Evolutionary conservation across 2,888 invertebrate species (phyloP).

Genomic region (Diachrysia chrysitis): DNA sequence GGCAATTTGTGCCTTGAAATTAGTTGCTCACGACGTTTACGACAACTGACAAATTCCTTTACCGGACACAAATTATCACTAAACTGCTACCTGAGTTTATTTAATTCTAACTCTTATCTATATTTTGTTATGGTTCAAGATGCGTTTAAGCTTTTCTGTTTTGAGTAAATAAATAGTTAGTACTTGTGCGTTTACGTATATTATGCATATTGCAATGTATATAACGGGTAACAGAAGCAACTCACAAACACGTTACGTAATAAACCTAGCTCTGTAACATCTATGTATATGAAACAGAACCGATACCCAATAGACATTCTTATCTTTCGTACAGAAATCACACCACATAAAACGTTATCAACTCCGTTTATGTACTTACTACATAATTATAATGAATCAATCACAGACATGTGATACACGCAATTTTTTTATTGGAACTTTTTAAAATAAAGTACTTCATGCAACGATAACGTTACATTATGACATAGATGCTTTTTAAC

Average conservation of each 20-base stretch:
- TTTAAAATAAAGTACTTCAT: conserved; percentile 24
- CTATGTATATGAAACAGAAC: conserved; percentile 7
- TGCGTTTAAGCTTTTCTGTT: neutral
- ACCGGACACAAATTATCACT: conserved; percentile 61
- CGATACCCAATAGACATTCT: conserved; percentile 42
- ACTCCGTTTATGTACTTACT: conserved; percentile 28
- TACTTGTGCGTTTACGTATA: neutral
- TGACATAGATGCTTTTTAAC: conserved; percentile 40
- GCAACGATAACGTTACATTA: conserved; percentile 37
- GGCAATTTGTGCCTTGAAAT: conserved; percentile 65
- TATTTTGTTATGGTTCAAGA: conserved; percentile 10
- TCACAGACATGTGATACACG: conserved; percentile 33
- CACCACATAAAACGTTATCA: conserved; percentile 65
- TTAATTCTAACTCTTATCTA: conserved; percentile 26
- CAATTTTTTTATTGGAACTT: conserved; percentile 22
- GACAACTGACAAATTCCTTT: conserved; percentile 62
- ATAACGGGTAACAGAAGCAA: conserved; percentile 3
- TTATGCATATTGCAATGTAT: neutral
- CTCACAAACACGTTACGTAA: conserved; percentile 24
- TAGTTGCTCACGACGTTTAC: conserved; percentile 66
- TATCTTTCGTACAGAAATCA: conserved; percentile 68
- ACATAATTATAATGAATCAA: conserved; percentile 50
- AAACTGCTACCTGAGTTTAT: conserved; percentile 25
- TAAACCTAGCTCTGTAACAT: conserved; percentile 7
- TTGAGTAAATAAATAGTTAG: neutral